Evolutionary conservation across 2,797 vertebrate species (phyloP), one percentile per base, ranked within the genome.

Genomic region (Tokudaia muenninki): DNA sequence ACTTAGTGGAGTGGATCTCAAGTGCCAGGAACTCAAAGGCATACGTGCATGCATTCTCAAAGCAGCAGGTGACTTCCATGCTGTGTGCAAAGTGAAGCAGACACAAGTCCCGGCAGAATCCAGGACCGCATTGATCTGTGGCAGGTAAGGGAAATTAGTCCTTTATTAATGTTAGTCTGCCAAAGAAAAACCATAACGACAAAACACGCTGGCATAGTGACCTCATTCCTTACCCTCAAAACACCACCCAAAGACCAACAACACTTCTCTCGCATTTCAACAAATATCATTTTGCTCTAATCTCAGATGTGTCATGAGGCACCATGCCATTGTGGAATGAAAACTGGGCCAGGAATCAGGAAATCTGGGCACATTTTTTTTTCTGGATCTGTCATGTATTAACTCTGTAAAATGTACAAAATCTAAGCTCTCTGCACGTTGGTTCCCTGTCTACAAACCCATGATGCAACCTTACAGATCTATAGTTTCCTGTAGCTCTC

Each of bases 331-430:
- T 19, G 74, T 70, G 55, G 89, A 89, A 92, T 91, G 92, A 94
- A 97, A 97, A 92, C 92, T 74, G 90, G 92, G 97, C 96, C 84
- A 97, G 83, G 77, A 97, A 95, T 97, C 96, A 95, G 95, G 90
- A 95, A 97, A 95, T 97, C 91, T 97, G 97, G 94, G 92, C 92
- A 96, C 89, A 41, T 72, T 94, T 97, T 96, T 83, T 87, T 41
- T 92, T 91, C 89, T 97, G 97, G 87, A 87, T 98, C 91, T 94
- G 92, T 97, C 91, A 31, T 87, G 84, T 95, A 97, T 96, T 97
- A 97, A 95, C 96, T 87, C 59, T 96, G 89, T 93, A 97, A 98
- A 95, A 94, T 52, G 52, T 94, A 74, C 77, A 90, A 77, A 95
- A 97, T 92, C 91, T 97, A 97, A 97, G 89, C 94, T 94, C 87